Percentiles rank a stretch among this genome's conserved stretches.
phyloP scores from a whole-genome alignment of 2,797 vertebrate genomes.

The Melanotaenia pygmaea region DNA sequence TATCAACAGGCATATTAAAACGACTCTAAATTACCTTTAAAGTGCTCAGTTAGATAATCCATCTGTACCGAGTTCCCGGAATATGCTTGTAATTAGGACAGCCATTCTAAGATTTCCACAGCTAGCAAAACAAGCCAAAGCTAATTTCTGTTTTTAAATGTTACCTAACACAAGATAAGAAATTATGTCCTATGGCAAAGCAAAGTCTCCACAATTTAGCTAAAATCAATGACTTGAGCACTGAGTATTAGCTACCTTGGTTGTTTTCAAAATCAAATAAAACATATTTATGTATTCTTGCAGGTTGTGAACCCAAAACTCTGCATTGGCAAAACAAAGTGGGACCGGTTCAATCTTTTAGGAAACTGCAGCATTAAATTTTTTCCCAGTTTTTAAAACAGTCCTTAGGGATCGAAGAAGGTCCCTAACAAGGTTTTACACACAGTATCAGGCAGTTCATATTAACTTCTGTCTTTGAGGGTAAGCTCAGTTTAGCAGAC shows the following conservation, averaged over 20 bases:
- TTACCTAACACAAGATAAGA: neutral
- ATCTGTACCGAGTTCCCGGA: neutral
- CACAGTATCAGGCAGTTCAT: no score
- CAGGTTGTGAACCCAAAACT: neutral
- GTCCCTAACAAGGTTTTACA: no score
- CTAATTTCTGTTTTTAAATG: neutral
- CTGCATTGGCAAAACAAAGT: neutral
- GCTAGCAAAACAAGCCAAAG: neutral
- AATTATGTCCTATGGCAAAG: neutral
- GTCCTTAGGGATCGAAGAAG: neutral
- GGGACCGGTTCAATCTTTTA: neutral
- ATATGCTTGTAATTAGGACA: neutral
- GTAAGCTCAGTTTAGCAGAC: no score
- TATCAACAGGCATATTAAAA: neutral
- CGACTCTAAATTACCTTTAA: neutral
- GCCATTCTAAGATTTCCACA: neutral
- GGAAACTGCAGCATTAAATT: neutral
- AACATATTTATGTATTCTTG: neutral
- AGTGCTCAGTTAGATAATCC: neutral
- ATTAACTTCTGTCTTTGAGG: no score
- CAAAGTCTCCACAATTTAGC: neutral
- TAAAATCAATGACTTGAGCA: neutral
- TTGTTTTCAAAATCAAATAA: neutral
- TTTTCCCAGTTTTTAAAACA: neutral
- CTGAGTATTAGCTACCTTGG: neutral